phyloP scores from a whole-genome alignment of 2,797 vertebrate species.

The Spinus pinus region DNA sequence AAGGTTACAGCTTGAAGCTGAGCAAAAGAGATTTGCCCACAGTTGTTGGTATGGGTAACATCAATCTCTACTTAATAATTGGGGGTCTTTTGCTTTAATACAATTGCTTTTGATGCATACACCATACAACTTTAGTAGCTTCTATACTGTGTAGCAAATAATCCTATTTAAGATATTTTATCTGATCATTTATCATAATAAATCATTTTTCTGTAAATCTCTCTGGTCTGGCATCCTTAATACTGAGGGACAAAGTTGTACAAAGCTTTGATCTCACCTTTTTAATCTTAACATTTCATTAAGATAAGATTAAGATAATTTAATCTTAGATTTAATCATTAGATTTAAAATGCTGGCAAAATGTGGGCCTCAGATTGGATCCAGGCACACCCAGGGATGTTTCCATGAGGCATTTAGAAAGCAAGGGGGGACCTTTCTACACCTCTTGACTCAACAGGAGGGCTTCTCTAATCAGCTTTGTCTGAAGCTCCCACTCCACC shows the following conservation, averaged over 20 bases:
- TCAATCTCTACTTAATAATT: not conserved
- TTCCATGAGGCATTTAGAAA: not conserved
- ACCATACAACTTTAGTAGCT: not conserved
- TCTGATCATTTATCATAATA: not conserved
- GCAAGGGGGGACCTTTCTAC: too few species aligned
- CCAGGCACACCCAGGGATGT: not conserved
- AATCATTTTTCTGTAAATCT: not conserved
- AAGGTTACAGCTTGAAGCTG: not conserved
- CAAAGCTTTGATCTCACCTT: not conserved
- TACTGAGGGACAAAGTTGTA: not conserved
- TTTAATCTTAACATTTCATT: not conserved
- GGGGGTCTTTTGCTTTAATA: not conserved
- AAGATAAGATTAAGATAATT: not conserved
- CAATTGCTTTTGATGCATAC: not conserved
- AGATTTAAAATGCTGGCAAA: rapidly evolving
- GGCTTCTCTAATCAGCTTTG: not conserved
- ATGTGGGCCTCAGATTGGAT: not conserved
- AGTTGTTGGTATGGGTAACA: not conserved
- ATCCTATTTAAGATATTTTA: not conserved
- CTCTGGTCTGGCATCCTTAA: not conserved
- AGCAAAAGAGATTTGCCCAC: not conserved
- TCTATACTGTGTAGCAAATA: not conserved
- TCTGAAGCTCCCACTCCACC: not conserved
- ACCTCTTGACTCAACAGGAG: not conserved
- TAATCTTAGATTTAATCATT: not conserved